Percentiles rank a stretch among this genome's conserved stretches.
phyloP scores from a whole-genome alignment of 2,888 invertebrate species.

The Stenchaetothrips biformis region DNA sequence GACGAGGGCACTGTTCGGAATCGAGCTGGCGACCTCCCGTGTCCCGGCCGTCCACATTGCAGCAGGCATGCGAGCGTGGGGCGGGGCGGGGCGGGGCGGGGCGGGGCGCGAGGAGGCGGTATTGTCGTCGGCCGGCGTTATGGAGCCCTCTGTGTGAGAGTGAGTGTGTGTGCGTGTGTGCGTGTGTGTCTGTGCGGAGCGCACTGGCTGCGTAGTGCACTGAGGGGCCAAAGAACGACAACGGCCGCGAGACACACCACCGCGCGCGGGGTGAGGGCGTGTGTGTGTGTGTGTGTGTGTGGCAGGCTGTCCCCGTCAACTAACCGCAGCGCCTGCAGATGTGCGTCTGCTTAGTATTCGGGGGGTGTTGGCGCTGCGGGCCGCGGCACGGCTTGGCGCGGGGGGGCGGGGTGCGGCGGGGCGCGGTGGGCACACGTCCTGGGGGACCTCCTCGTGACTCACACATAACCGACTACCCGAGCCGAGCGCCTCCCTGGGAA shows the following conservation, averaged over 20 bases:
- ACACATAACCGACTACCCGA: background rate
- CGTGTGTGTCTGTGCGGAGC: background rate
- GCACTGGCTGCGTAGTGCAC: background rate
- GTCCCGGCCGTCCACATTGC: no score
- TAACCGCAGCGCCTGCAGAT: background rate
- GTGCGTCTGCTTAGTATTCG: conserved; percentile 22
- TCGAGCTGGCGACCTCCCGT: no score
- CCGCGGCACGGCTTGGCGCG: background rate
- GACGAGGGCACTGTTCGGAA: no score
- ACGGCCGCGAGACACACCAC: background rate
- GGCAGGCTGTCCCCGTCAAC: background rate
- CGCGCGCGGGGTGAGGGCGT: background rate
- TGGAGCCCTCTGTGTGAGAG: background rate
- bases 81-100: background rate
- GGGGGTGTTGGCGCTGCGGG: background rate
- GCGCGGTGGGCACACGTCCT: background rate
- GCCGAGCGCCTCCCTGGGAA: background rate
- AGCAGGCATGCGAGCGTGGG: background rate
- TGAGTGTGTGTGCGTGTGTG: background rate
- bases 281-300: conserved; percentile 6
- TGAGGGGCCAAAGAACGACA: conserved; percentile 13
- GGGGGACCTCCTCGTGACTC: background rate
- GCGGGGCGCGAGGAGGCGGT: background rate
- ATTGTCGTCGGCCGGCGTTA: conserved; percentile 18
- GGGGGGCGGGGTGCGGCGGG: background rate